These are phyloP conservation scores for Myrmophylax atrothorax DNA, from an alignment of 2,113 vertebrate species.

Conservation along the genomic window DNA sequence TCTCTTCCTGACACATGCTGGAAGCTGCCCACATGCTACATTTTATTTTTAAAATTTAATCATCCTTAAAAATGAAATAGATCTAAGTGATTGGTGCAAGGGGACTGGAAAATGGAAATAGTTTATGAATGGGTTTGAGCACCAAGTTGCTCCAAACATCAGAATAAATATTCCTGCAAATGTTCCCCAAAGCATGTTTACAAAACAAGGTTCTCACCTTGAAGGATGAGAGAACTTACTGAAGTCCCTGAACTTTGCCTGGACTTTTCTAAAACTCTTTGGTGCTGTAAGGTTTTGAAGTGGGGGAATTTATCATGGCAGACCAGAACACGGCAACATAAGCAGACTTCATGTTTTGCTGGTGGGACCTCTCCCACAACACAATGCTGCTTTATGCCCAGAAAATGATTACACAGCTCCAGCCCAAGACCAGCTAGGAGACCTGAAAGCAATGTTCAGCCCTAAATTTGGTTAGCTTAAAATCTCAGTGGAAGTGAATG, in stretches of 20 bases:
- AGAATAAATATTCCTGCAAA: neutral
- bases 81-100: neutral
- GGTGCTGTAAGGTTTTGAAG: neutral
- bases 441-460: neutral
- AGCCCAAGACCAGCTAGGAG: neutral
- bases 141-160: neutral
- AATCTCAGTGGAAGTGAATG: neutral
- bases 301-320: neutral
- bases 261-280: neutral
- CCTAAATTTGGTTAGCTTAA: neutral
- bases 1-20: constrained; percentile 65
- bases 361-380: neutral
- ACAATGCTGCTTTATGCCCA: neutral
- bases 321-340: neutral
- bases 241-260: neutral
- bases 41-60: constrained; percentile 59
- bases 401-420: neutral
- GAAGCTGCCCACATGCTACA: neutral
- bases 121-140: neutral
- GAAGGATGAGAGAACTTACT: neutral
- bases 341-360: neutral
- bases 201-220: neutral
- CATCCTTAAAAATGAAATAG: neutral
- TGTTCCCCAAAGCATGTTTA: neutral
- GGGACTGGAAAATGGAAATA: neutral